These are phyloP conservation scores for Akabosia matsudoensis DNA, from an alignment of 1,140 invertebrate genomes.

Conservation along the genomic window DNA sequence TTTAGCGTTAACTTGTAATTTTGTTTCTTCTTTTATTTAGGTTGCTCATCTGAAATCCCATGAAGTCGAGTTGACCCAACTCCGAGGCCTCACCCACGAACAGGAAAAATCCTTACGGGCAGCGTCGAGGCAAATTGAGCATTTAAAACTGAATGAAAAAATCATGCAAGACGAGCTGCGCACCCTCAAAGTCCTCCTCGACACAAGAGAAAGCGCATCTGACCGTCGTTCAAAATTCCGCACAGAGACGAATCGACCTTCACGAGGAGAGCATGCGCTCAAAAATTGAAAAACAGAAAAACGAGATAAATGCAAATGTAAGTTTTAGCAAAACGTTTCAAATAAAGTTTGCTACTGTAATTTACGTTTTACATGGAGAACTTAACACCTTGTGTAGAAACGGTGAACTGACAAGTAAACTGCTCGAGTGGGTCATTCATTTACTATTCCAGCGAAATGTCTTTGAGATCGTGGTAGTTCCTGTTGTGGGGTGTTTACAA, in stretches of 20 bases:
- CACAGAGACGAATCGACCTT: constrained; percentile 41
- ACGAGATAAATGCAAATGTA: constrained; percentile 60
- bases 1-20: neutral
- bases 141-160: constrained; percentile 58
- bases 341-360: too few species aligned
- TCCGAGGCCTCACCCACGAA: constrained; percentile 59
- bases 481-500: too few species aligned
- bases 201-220: constrained; percentile 55
- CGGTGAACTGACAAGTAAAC: too few species aligned
- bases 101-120: constrained; percentile 58
- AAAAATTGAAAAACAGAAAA: constrained; percentile 57
- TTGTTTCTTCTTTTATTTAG: constrained; percentile 44
- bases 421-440: too few species aligned
- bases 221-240: constrained; percentile 33
- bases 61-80: constrained; percentile 60
- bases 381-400: too few species aligned
- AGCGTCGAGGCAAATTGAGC: constrained; percentile 59
- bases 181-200: constrained; percentile 54
- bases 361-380: too few species aligned
- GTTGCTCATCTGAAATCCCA: constrained; percentile 57
- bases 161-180: constrained; percentile 58
- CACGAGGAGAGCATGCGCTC: constrained; percentile 39
- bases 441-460: too few species aligned
- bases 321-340: constrained; percentile 49
- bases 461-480: too few species aligned